A percentile compares a stretch with the other conserved stretches of the same genome.
Evolutionary conservation across 2,797 vertebrate genomes (phyloP).

Genomic region (Phrynocephalus vlangalii): DNA sequence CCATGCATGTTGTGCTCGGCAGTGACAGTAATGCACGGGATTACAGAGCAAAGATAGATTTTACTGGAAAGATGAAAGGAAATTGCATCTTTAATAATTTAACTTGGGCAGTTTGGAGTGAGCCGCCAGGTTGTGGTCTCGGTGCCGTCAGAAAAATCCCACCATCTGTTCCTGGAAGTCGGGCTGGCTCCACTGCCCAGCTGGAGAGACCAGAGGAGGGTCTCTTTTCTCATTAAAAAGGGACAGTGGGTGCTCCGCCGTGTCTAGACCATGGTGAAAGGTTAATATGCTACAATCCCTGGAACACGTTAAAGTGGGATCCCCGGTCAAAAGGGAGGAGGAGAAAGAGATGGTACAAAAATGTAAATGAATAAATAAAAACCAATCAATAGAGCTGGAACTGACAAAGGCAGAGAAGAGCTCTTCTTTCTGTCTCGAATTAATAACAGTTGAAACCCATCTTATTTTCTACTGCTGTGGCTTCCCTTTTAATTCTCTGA

Average conservation of each 20-base stretch:
- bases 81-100: constrained; percentile 80
- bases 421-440: background rate
- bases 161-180: constrained; percentile 76
- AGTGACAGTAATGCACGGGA: constrained; percentile 69
- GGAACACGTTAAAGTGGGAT: constrained; percentile 72
- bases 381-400: constrained; percentile 64
- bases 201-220: constrained; percentile 65
- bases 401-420: constrained; percentile 51
- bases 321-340: constrained; percentile 31
- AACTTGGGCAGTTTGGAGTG: constrained; percentile 67
- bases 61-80: constrained; percentile 79
- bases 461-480: background rate
- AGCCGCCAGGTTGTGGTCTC: constrained; percentile 73
- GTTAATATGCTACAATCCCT: constrained; percentile 73
- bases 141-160: constrained; percentile 64
- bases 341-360: constrained; percentile 36
- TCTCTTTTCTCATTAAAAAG: constrained; percentile 67
- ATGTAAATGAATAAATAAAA: constrained; percentile 57
- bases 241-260: constrained; percentile 64
- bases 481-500: background rate
- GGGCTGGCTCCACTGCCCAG: constrained; percentile 70
- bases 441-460: background rate
- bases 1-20: constrained; percentile 8
- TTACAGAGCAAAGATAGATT: constrained; percentile 60
- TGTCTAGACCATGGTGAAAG: constrained; percentile 78